A percentile compares a stretch with the other conserved stretches of the same genome.
Conservation (phyloP, 2,888 invertebrate genomes). For the Sarcophaga variegata region DNA sequence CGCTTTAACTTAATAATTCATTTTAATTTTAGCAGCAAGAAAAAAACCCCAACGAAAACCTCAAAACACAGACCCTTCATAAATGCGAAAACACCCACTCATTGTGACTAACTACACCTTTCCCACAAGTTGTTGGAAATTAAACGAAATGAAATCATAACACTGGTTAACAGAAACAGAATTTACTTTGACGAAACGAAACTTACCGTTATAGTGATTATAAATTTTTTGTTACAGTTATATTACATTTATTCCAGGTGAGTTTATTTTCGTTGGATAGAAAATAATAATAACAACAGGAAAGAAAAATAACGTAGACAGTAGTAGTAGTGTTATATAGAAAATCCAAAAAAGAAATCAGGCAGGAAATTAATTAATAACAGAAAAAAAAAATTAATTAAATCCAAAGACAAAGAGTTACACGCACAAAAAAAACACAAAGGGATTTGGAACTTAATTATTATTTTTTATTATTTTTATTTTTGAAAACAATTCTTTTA, state of each 20-base stretch:
- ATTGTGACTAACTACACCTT: slow-evolving; percentile 8
- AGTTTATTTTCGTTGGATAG: slow-evolving; percentile 23
- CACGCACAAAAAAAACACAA: slow-evolving; percentile 13
- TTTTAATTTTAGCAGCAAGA: not conserved
- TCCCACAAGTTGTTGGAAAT: not conserved
- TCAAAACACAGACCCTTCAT: not conserved
- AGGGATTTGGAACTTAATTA: not conserved
- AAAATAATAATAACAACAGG: slow-evolving; percentile 16
- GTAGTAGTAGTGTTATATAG: not conserved
- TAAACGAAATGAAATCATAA: not conserved
- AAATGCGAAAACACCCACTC: slow-evolving; percentile 24
- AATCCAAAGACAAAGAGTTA: slow-evolving; percentile 34
- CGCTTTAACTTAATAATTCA: not conserved
- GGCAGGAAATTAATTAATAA: slow-evolving; percentile 36
- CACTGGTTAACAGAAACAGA: not conserved
- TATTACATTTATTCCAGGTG: slow-evolving; percentile 56
- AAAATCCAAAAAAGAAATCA: slow-evolving; percentile 56
- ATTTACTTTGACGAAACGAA: not conserved
- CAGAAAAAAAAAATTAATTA: slow-evolving; percentile 35
- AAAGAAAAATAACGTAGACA: slow-evolving; percentile 10
- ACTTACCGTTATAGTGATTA: slow-evolving; percentile 56
- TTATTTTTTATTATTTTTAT: not conserved
- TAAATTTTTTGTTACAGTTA: slow-evolving; percentile 23
- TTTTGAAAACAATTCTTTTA: not conserved
- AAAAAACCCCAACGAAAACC: not conserved